Evolutionary conservation across 1,140 invertebrate species (phyloP).

Genomic region (Chionoecetes opilio): DNA sequence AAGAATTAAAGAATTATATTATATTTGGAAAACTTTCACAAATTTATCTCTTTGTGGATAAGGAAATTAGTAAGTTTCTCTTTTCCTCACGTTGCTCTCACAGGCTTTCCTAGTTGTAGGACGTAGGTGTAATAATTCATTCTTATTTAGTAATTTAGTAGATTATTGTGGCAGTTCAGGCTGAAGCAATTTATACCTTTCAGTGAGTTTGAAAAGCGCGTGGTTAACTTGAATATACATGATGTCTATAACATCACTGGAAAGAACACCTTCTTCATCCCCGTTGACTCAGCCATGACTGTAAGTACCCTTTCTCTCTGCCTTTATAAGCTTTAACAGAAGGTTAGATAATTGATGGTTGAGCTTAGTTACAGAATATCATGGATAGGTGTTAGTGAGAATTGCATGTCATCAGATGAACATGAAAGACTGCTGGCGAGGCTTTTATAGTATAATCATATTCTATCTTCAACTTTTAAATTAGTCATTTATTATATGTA

Average conservation of each 20-base stretch:
- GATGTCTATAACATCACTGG: slow-evolving; percentile 61
- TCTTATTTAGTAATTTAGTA: too few species aligned
- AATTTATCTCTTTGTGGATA: too few species aligned
- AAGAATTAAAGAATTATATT: too few species aligned
- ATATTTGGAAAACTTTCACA: too few species aligned
- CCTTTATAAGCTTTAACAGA: background rate
- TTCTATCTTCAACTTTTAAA: slow-evolving; percentile 20
- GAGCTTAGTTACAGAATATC: slow-evolving; percentile 1
- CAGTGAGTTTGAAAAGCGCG: slow-evolving; percentile 66
- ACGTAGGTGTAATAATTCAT: too few species aligned
- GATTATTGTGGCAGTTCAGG: background rate
- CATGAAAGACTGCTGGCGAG: background rate
- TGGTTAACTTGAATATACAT: slow-evolving; percentile 35
- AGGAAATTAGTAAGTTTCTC: too few species aligned
- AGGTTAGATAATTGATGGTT: slow-evolving; percentile 18
- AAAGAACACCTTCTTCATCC: slow-evolving; percentile 75
- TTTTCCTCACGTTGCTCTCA: too few species aligned
- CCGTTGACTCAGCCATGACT: slow-evolving; percentile 60
- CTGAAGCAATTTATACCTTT: background rate
- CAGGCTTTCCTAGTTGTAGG: too few species aligned
- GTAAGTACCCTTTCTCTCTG: slow-evolving; percentile 55
- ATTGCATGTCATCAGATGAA: slow-evolving; percentile 29
- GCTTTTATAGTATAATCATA: background rate
- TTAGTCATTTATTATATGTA: background rate
- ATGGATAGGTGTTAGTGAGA: slow-evolving; percentile 35